Conservation (phyloP, 2,113 vertebrate species). For the Ellobius talpinus region DNA sequence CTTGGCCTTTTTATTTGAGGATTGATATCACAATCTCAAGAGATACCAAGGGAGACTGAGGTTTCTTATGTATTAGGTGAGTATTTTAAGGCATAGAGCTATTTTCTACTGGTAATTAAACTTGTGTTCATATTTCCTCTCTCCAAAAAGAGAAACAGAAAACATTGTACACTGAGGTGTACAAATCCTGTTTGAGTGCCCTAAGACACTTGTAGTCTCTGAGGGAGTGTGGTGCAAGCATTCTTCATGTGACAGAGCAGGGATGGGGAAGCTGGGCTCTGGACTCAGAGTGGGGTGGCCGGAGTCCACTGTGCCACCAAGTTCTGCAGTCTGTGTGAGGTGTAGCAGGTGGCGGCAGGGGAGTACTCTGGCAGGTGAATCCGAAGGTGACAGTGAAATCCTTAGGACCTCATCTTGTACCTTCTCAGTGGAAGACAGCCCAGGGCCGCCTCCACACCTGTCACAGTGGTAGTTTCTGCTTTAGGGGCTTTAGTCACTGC, state of each 20-base stretch:
- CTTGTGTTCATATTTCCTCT: neutral
- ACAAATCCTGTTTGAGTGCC: neutral
- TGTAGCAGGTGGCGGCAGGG: neutral
- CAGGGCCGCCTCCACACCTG: neutral
- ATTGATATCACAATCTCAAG: neutral
- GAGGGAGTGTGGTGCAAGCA: neutral
- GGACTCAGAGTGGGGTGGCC: neutral
- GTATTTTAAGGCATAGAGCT: neutral
- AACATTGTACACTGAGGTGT: neutral
- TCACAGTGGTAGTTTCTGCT: neutral
- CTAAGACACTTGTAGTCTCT: neutral
- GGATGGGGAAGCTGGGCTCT: neutral
- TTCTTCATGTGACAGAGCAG: neutral
- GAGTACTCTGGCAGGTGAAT: neutral
- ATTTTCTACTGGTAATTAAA: slow-evolving; percentile 18
- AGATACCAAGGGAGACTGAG: neutral
- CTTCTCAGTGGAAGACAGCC: neutral
- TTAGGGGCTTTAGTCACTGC: neutral
- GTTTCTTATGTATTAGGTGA: slow-evolving; percentile 12
- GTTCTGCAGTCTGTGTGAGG: neutral
- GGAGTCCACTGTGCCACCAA: neutral
- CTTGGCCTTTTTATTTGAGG: neutral
- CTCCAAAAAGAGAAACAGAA: slow-evolving; percentile 19
- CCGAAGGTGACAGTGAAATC: neutral
- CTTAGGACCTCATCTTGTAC: neutral